Evolutionary conservation across 2,888 invertebrate genomes (phyloP).

Genomic region (Chironomus riparius): DNA sequence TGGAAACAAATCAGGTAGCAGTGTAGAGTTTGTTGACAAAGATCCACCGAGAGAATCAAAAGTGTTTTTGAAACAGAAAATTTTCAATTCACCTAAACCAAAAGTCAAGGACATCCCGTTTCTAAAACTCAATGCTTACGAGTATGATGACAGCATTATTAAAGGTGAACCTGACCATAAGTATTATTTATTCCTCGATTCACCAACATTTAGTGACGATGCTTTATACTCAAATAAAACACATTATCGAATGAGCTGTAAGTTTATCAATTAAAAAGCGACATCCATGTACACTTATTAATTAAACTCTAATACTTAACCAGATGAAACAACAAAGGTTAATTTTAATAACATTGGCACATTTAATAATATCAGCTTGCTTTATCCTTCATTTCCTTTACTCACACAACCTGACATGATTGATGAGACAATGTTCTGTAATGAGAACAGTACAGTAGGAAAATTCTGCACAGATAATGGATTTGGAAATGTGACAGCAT

Average conservation of each 20-base stretch:
- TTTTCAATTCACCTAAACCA: conserved; percentile 19
- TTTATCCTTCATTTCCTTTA: conserved; percentile 66
- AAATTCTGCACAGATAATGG: conserved; percentile 4
- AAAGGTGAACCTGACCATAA: conserved; percentile 31
- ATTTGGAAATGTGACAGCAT: conserved; percentile 30
- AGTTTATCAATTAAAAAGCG: conserved; percentile 27
- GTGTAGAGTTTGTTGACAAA: neutral
- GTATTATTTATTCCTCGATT: conserved; percentile 34
- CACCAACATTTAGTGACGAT: conserved; percentile 32
- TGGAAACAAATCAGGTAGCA: conserved; percentile 15
- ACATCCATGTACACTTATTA: neutral
- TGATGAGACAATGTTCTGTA: conserved; percentile 35
- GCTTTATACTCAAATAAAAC: conserved; percentile 31
- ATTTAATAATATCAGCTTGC: conserved; percentile 64
- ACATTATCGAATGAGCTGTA: conserved; percentile 35
- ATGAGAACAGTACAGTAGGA: conserved; percentile 28
- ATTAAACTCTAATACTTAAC: neutral
- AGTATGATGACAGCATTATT: conserved; percentile 30
- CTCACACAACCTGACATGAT: conserved; percentile 52
- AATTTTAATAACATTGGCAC: conserved; percentile 41
- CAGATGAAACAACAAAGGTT: conserved; percentile 30
- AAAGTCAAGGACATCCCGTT: conserved; percentile 9
- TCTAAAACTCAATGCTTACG: conserved; percentile 28
- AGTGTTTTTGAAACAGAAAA: neutral
- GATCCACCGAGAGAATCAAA: conserved; percentile 10